Base-by-base conservation (phyloP, 2,113 vertebrate genomes). In the Toxotes jaculatrix region DNA sequence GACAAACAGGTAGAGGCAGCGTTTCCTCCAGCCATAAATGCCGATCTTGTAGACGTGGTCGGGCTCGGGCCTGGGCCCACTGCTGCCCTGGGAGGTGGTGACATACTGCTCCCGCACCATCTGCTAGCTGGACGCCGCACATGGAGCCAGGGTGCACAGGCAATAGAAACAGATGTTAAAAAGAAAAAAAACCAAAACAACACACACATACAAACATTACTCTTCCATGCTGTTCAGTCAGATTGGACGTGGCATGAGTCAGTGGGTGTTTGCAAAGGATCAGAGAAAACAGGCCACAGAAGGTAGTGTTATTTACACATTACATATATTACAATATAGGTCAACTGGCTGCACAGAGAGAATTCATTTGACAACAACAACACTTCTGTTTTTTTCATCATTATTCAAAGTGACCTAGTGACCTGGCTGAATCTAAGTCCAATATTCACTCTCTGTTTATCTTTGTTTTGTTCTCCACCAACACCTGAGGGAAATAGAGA, bases 1-100 rank as follows among this genome's bases (percentile, higher is more conserved):
- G 56, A 99, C 96, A 62, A 99, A 97, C 7, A 99, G 91, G 94
- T 99, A 99, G 73, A 99, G 98, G 89, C 97, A 99, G 53, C 98
- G 97, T 83, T 99, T 99, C 91, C 98, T 96, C 98, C 98, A 99
- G 87, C 98, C 98, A 7, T 99, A 99, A 92, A 99, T 99, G 89
- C 98, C 98, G 12, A 99, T 96, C 86, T 95, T 98, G 94, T 97
- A 97, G 93, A 97, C 47, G 60, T 91, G 87, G 31, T 97, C 96
- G 17, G 94, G 92, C 88, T 95, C 94, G 0, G 95, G 93, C 64
- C 93, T 92, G 79, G 96, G 95, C 79, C 94, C 38, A 74, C 88
- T 91, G 23, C 94, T 93, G 89, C 97, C 97, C 83, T 96, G 94
- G 2, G 97, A 95, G 21, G 96, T 94, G 83, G 94, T 96, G 53